Evolutionary conservation across 2,888 invertebrate genomes (phyloP).

Genomic region (Hypsopygia costalis): DNA sequence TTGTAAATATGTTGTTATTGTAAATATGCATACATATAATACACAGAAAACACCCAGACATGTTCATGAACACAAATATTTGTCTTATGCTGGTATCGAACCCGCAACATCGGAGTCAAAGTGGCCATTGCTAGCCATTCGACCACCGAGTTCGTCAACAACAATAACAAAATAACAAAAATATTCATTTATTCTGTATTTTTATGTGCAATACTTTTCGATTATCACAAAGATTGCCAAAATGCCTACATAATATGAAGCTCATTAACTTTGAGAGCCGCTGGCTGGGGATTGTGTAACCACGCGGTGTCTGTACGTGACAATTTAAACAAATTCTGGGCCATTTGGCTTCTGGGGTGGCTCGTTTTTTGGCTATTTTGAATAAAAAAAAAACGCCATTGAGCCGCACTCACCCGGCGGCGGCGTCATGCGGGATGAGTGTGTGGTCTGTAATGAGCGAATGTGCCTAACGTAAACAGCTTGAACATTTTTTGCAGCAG

Average conservation of each 20-base stretch:
- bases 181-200: no score
- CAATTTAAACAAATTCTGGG: constrained; percentile 81
- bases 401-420: constrained; percentile 52
- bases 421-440: constrained; percentile 66
- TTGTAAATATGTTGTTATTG: no score
- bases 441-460: constrained; percentile 54
- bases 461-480: not conserved
- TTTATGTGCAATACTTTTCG: no score
- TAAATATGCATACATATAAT: no score
- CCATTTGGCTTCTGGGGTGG: constrained; percentile 80
- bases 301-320: constrained; percentile 76
- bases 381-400: constrained; percentile 67
- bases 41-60: no score
- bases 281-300: constrained; percentile 63
- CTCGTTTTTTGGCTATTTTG: constrained; percentile 68
- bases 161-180: no score
- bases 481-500: not conserved
- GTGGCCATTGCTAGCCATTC: no score
- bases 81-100: no score
- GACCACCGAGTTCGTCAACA: no score
- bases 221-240: not conserved
- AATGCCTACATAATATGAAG: not conserved
- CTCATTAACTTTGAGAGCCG: constrained; percentile 41
- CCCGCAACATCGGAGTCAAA: no score
- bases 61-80: no score